Evolutionary conservation across 1,140 invertebrate species (phyloP), one percentile per base, ranked within the genome.

Genomic region (Hyles vespertilio): DNA sequence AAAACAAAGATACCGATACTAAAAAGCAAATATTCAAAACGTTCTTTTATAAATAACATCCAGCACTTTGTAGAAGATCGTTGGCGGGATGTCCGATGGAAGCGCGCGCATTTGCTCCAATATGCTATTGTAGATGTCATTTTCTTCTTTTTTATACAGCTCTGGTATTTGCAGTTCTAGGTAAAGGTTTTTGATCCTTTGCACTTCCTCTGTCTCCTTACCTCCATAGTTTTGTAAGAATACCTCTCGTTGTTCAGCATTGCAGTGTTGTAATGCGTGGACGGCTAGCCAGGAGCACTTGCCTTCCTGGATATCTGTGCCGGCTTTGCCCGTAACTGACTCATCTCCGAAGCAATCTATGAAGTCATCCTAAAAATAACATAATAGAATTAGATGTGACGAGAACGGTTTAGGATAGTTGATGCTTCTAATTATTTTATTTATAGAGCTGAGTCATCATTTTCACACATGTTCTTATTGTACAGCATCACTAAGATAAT

Each of bases 211-310:
- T 1, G 89, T 85, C 70, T 97, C 91, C 8, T 91, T 66, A 9
- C 80, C 82, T 0, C 94, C 96, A 78, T 97, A 97, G 77, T 93
- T 93, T 48, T 93, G 91, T 89, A 93, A 84, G 66, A 97, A 89
- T 43, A 94, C 83, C 65, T 91, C 84, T 66, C 88, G 89, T 77
- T 98, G 96, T 45, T 91, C 82, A 0, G 90, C 74, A 67, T 90
- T 92, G 53, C 92, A 94, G 59, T 90, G 90, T 77, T 95, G 92
- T 10, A 98, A 78, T 8, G 96, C 96, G 43, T 94, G 92, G 3
- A 97, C 94, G 3, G 94, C 92, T 8, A 98, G 79, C 97, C 97
- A 98, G 7, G 95, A 92, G 83, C 97, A 98, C 90, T 98, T 98
- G 32, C 95, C 96, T 74, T 97, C 96, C 77, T 94, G 90, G 57